A percentile compares a stretch with the other conserved stretches of the same genome.
These are phyloP conservation scores for Itoplectis maculator DNA, from an alignment of 2,888 invertebrate genomes.

Conservation along the genomic window DNA sequence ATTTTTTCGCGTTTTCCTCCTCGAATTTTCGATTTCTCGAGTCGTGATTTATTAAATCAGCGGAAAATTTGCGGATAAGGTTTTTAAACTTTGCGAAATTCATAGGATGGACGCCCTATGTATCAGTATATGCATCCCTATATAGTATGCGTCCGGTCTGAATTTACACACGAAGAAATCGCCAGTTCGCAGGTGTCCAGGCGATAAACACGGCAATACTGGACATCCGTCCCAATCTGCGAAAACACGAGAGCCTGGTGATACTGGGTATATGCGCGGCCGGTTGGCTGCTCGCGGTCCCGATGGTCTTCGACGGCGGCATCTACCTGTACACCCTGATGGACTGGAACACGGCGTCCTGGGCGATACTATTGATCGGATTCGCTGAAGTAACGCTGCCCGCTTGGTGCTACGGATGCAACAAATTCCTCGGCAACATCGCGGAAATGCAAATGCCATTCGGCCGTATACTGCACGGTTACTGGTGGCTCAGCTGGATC, in stretches of 20 bases:
- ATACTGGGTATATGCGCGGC: slow-evolving; percentile 88
- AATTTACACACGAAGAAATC: slow-evolving; percentile 44
- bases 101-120: no score
- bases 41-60: no score
- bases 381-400: slow-evolving; percentile 88
- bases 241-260: slow-evolving; percentile 87
- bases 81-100: no score
- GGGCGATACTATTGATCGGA: slow-evolving; percentile 90
- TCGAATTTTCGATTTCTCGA: no score
- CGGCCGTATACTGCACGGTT: slow-evolving; percentile 86
- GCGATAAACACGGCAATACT: slow-evolving; percentile 89
- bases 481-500: slow-evolving; percentile 92
- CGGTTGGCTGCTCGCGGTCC: slow-evolving; percentile 90
- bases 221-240: slow-evolving; percentile 88
- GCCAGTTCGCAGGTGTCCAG: slow-evolving; percentile 90
- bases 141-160: no score
- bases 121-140: no score
- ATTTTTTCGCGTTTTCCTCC: no score
- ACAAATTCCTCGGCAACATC: slow-evolving; percentile 87
- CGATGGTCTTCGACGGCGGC: slow-evolving; percentile 92
- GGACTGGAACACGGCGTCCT: slow-evolving; percentile 92
- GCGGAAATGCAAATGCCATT: slow-evolving; percentile 88
- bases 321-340: slow-evolving; percentile 90
- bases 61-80: no score
- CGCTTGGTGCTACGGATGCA: slow-evolving; percentile 90